Conservation (phyloP, 2,888 invertebrate genomes). For the Aquatica leii region DNA sequence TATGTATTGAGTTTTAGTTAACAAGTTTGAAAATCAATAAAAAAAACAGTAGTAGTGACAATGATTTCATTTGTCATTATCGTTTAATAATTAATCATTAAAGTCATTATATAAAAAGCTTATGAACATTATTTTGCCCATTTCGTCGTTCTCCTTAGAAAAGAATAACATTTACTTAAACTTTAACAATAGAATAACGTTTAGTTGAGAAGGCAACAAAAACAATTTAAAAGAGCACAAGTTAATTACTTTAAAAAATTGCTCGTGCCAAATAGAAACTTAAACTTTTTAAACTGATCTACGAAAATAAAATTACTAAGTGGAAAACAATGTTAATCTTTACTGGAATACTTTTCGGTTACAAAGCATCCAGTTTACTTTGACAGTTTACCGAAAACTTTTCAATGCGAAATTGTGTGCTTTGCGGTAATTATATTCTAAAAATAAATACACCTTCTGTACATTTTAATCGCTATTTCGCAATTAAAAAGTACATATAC, state of each 20-base stretch:
- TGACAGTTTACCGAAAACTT: constrained; percentile 30
- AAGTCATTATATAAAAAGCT: no score
- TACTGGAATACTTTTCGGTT: constrained; percentile 27
- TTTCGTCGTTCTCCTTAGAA: no score
- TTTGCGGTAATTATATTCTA: constrained; percentile 29
- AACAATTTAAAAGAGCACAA: constrained; percentile 33
- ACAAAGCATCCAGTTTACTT: constrained; percentile 28
- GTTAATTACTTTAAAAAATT: constrained; percentile 42
- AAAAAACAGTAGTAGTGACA: background rate
- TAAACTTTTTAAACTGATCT: constrained; percentile 42
- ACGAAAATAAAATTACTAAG: constrained; percentile 44
- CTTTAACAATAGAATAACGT: no score
- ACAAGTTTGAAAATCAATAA: background rate
- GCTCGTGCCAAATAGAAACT: constrained; percentile 33
- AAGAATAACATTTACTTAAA: no score
- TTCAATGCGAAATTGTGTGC: constrained; percentile 29
- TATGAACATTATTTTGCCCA: no score
- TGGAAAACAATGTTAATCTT: constrained; percentile 48
- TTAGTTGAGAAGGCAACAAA: constrained; percentile 17
- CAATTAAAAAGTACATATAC: background rate
- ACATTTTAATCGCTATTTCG: constrained; percentile 3
- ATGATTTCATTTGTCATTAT: constrained; percentile 32
- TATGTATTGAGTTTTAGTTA: no score
- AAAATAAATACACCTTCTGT: constrained; percentile 19
- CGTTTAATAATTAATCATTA: no score